phyloP scores from a whole-genome alignment of 1,140 invertebrate species.

The Pogonognathellus flavescens region DNA sequence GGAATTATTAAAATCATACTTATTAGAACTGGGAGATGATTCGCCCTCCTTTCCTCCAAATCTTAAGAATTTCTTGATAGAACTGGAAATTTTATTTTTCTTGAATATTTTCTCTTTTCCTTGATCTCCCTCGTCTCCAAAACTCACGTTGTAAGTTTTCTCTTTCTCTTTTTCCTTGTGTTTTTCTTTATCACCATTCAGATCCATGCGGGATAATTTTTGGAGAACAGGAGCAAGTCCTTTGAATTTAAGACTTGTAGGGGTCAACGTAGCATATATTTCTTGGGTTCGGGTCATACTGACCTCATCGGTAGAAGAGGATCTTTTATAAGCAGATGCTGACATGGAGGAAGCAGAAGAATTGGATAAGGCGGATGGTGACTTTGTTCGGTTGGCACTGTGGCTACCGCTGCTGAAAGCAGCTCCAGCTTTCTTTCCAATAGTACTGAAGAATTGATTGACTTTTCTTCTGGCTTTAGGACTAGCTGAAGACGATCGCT shows the following conservation, averaged over 20 bases:
- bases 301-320: conserved; percentile 64
- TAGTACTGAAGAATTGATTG: conserved; percentile 67
- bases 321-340: conserved; percentile 57
- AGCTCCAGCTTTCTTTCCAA: conserved; percentile 67
- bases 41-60: conserved; percentile 60
- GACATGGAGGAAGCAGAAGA: conserved; percentile 30
- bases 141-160: not conserved
- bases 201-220: conserved; percentile 65
- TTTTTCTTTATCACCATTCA: conserved; percentile 12
- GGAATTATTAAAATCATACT: conserved; percentile 50
- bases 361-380: conserved; percentile 43
- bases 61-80: conserved; percentile 65
- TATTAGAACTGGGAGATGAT: conserved; percentile 19
- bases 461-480: conserved; percentile 66
- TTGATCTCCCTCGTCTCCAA: conserved; percentile 26
- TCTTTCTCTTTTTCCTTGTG: conserved; percentile 50
- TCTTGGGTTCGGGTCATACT: conserved; percentile 66
- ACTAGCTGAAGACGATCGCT: conserved; percentile 62
- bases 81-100: conserved; percentile 64
- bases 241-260: conserved; percentile 64
- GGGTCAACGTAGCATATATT: conserved; percentile 66
- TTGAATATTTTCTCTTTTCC: conserved; percentile 63
- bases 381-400: conserved; percentile 52
- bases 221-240: conserved; percentile 63
- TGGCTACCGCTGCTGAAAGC: conserved; percentile 58